Base-by-base conservation (phyloP, 1,140 invertebrate genomes). In the Aphaenogaster floridana region DNA sequence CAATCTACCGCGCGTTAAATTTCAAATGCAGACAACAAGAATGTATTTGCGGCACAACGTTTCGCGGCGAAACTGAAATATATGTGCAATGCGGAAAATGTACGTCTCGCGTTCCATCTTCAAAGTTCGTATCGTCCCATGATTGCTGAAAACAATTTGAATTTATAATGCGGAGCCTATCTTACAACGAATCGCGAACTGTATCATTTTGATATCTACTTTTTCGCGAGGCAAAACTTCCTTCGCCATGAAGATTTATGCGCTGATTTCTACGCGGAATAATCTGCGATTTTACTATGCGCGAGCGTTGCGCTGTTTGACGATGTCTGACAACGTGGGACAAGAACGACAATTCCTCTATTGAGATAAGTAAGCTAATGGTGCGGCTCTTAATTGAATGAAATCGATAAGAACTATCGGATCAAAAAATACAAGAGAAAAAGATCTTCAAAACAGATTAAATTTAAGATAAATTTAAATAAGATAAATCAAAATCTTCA, bases 81-180 rank as follows among this genome's bases (percentile, higher is more conserved):
- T 83, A 74, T 61, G n/a, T 39, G 57, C 54, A 28, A 39, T 34
- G 45, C n/a, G 9, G 42, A 84, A 74, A 83, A 83, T 72, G 1
- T 72, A 59, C 17, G 36, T 83, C 48, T 80, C 42, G 66, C 39
- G 21, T 42, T n/a, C 8, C 28, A 42, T 61, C 68, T 61, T 84
- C 69, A 74, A 61, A 74, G 68, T 74, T 74, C 42, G 42, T 74
- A 74, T 74, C 61, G 28, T 48, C n/a, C 3, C 36, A 48, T 66
- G 48, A 66, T 77, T 77, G 83, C 59, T 64, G 83, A 80, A 80
- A 80, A 77, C 76, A 86, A 79, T 79, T 79, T 64, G 59, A 86
- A 86, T 77, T 79, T 86, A 54, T 57, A 79, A 86, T 78, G 63
- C 48, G 28, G 34, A 52, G 7, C 39, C 63, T 34, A 77, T 52